Evolutionary conservation across 2,797 vertebrate genomes (phyloP), one percentile per base, ranked within the genome.

Genomic region (Erpetoichthys calabaricus): DNA sequence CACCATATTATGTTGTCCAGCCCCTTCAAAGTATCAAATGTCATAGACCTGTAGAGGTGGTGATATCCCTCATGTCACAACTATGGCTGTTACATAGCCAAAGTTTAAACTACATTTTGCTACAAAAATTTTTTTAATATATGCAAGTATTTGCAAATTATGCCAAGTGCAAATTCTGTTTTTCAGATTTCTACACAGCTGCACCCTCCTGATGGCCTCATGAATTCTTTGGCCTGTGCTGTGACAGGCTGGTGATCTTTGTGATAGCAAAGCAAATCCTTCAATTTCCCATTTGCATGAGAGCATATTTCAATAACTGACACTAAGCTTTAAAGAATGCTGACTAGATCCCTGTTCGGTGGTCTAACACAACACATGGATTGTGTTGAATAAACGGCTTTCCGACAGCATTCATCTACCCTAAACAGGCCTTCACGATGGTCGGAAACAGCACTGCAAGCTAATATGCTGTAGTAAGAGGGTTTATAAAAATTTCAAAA

Each of bases 381-480:
- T 66, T 61, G 58, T 56, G 47, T 62, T 59, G 56, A 53, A 46
- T 56, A 57, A 62, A 64, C 45, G 50, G 50, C 62, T 56, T 25
- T 59, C 43, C 46, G 25, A 53, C 52, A 45, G 45, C 51, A 59
- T 59, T 52, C 59, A 63, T 50, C 57, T 53, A 54, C 51, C 58
- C 45, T 61, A 68, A 67, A 59, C 59, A 56, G 52, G 45, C 44
- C 51, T 46, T n/a, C 8, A 42, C 43, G 25, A 43, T 54, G 45
- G 45, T 53, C 47, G 9, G 51, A 25, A 49, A 45, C n/a, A 57
- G 42, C 44, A 44, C 54, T 45, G 6, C 25, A 43, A 42, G 45
- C 55, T 56, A 45, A 45, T 44, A 56, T 25, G 44, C 47, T 55
- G 5, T 25, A 25, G 25, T 25, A 25, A 25, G 25, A 25, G 25